phyloP scores from a whole-genome alignment of 2,888 invertebrate species.

The Eilema sororculum region DNA sequence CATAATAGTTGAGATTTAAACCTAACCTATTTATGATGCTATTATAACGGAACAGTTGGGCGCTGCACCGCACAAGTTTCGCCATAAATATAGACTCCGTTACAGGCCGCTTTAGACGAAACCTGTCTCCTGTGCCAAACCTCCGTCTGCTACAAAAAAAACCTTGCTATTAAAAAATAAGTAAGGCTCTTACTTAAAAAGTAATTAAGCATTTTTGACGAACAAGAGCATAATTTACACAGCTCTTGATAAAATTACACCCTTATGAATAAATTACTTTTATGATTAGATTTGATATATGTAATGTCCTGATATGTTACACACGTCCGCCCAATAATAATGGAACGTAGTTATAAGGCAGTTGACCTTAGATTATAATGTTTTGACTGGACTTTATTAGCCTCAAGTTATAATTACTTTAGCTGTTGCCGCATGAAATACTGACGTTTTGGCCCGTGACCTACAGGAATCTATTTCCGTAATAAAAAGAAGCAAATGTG shows the following conservation, averaged over 20 bases:
- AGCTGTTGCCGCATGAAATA: not conserved
- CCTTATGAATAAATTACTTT: conserved; percentile 14
- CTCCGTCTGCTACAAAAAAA: conserved; percentile 22
- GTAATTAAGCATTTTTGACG: conserved; percentile 7
- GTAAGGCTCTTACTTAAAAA: not conserved
- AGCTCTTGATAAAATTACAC: conserved; percentile 12
- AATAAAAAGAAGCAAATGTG: not conserved
- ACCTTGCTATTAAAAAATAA: not conserved
- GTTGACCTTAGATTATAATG: not conserved
- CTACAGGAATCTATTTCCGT: not conserved
- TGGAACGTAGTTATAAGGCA: not conserved
- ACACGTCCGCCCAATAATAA: not conserved
- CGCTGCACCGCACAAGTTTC: conserved; percentile 57
- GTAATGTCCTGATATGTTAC: not conserved
- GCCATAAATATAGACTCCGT: conserved; percentile 62
- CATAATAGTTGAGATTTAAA: conserved; percentile 54
- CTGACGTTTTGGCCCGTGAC: not conserved
- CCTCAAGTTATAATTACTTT: not conserved
- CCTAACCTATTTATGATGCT: conserved; percentile 61
- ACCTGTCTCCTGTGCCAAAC: conserved; percentile 49
- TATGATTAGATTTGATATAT: conserved; percentile 13
- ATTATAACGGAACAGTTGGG: conserved; percentile 58
- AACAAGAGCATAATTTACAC: conserved; percentile 12
- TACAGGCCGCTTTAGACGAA: conserved; percentile 52
- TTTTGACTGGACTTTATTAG: not conserved